A percentile compares a stretch with the other conserved stretches of the same genome.
Evolutionary conservation across 1,140 invertebrate genomes (phyloP).

Genomic region (Neoseiulus cucumeris): DNA sequence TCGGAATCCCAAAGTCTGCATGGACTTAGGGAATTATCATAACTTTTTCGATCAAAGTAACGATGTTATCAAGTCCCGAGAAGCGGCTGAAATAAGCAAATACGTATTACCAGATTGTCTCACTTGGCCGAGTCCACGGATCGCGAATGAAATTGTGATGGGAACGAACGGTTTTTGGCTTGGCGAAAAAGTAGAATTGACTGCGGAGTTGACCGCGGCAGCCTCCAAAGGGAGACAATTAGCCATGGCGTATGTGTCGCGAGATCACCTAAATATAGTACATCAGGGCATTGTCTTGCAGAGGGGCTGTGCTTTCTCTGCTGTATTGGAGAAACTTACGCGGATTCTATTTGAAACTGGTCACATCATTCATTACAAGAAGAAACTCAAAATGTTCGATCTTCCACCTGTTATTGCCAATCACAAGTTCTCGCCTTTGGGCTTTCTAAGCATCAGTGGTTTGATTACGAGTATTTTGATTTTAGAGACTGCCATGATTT

Average conservation of each 20-base stretch:
- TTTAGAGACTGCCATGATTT: not conserved
- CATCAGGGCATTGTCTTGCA: not conserved
- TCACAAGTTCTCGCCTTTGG: not conserved
- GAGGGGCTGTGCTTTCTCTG: not conserved
- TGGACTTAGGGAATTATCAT: not conserved
- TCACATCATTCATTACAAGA: not conserved
- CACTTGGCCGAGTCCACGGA: not conserved
- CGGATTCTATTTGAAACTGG: not conserved
- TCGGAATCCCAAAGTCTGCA: not conserved
- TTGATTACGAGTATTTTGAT: not conserved
- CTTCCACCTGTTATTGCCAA: not conserved
- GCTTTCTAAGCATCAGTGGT: not conserved
- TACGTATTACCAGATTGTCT: not conserved
- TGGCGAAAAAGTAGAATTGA: not conserved
- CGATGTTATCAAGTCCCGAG: not conserved
- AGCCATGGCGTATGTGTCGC: not conserved
- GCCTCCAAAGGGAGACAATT: not conserved
- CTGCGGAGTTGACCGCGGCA: not conserved
- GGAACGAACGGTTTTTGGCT: not conserved
- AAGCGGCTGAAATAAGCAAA: not conserved
- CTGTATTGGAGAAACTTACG: not conserved
- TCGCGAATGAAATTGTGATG: not conserved
- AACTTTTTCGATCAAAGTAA: not conserved
- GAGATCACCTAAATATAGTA: not conserved
- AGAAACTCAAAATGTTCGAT: not conserved